Conservation (phyloP, 2,888 invertebrate species). For the Choreutis nemorana region DNA sequence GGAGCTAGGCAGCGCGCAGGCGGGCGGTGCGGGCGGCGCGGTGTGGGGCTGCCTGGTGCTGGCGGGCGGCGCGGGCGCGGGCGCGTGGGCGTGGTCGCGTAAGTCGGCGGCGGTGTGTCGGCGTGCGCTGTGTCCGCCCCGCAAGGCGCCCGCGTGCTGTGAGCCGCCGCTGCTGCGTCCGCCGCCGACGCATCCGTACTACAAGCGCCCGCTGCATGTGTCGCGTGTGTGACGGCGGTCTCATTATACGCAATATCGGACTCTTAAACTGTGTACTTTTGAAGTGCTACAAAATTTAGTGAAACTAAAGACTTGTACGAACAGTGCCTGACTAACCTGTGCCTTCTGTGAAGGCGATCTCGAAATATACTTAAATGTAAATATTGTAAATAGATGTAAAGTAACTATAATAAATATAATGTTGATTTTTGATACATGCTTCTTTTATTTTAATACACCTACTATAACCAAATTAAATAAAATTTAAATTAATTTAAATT, state of each 20-base stretch:
- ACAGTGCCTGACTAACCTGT: conserved; percentile 15
- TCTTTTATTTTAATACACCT: conserved; percentile 17
- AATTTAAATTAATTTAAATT: too few species aligned
- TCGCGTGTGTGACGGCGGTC: conserved; percentile 38
- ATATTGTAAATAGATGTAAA: conserved; percentile 54
- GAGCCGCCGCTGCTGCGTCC: conserved; percentile 48
- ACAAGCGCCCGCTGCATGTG: conserved; percentile 51
- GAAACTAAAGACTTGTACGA: conserved; percentile 2
- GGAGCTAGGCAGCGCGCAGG: conserved; percentile 33
- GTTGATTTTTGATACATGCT: conserved; percentile 42
- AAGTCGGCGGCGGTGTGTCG: conserved; percentile 70
- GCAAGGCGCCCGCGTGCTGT: conserved; percentile 38
- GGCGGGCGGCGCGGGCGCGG: conserved; percentile 70
- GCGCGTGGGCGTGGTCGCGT: conserved; percentile 74
- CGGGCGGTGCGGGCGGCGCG: conserved; percentile 32
- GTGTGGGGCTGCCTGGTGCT: conserved; percentile 69
- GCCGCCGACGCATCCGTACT: conserved; percentile 38
- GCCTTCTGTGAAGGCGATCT: conserved; percentile 62
- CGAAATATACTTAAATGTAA: conserved; percentile 33
- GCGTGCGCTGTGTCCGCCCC: conserved; percentile 51
- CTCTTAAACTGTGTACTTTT: conserved; percentile 2
- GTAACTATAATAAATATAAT: conserved; percentile 45
- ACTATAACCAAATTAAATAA: neutral
- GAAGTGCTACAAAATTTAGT: too few species aligned
- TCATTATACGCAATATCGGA: neutral